phyloP scores from a whole-genome alignment of 2,888 invertebrate genomes.

The Calliphora vomitoria region DNA sequence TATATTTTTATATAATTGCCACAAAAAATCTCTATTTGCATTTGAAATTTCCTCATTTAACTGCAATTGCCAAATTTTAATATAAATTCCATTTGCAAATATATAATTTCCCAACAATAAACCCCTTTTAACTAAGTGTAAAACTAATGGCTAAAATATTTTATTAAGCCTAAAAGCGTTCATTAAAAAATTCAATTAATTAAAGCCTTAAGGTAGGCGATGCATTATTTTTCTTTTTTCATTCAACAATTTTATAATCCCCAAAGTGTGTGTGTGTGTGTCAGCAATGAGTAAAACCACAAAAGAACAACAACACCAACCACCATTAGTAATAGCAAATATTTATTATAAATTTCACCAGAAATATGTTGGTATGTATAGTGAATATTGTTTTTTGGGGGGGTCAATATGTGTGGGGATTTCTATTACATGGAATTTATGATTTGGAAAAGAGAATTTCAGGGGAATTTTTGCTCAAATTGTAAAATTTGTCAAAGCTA shows the following conservation, averaged over 20 bases:
- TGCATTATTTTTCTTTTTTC: background rate
- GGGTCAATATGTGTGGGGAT: no score
- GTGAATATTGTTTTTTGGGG: background rate
- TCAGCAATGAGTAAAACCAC: background rate
- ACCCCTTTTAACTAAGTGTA: background rate
- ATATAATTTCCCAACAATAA: background rate
- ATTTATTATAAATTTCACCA: background rate
- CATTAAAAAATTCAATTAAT: constrained; percentile 63
- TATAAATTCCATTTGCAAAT: no score
- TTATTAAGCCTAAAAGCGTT: constrained; percentile 47
- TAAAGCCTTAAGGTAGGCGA: constrained; percentile 48
- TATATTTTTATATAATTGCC: no score
- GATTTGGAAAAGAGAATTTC: no score
- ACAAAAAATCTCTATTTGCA: no score
- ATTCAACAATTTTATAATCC: constrained; percentile 20
- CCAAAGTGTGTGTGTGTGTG: constrained; percentile 17
- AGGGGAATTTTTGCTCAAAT: no score
- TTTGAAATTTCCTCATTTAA: no score
- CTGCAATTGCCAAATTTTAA: no score
- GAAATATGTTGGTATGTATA: background rate
- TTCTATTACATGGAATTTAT: no score
- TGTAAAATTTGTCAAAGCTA: no score
- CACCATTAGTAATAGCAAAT: background rate
- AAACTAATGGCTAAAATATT: constrained; percentile 16
- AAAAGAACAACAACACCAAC: constrained; percentile 20